Evolutionary conservation across 2,113 vertebrate species (phyloP).

Genomic region (Toxotes jaculatrix): DNA sequence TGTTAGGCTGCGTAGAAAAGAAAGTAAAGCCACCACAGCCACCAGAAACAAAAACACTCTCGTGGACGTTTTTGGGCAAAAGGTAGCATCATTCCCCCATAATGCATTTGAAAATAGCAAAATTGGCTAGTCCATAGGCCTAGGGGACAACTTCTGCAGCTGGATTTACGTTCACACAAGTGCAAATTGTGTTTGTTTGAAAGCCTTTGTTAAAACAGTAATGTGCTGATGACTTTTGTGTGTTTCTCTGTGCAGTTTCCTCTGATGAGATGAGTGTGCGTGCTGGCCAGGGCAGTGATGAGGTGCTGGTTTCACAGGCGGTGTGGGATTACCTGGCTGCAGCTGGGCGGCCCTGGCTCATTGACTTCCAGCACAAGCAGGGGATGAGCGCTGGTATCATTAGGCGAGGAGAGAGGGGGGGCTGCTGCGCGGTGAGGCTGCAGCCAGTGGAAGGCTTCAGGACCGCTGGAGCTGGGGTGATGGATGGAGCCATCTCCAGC

Average conservation of each 20-base stretch:
- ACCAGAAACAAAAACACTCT: slow-evolving; percentile 23
- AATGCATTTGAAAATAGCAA: slow-evolving; percentile 18
- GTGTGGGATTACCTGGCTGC: slow-evolving; percentile 95
- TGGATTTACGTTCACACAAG: not conserved
- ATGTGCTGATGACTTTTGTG: slow-evolving; percentile 46
- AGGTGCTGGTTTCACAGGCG: slow-evolving; percentile 92
- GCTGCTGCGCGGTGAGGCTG: slow-evolving; percentile 92
- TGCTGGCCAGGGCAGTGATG: slow-evolving; percentile 90
- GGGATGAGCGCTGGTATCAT: slow-evolving; percentile 90
- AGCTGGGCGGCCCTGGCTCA: slow-evolving; percentile 90
- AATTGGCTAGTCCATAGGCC: not conserved
- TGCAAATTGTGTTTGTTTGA: slow-evolving; percentile 24
- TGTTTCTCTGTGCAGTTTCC: slow-evolving; percentile 82
- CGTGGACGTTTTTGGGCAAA: slow-evolving; percentile 5
- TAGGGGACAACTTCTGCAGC: not conserved
- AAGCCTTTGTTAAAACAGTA: slow-evolving; percentile 1
- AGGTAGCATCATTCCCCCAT: not conserved
- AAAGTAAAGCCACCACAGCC: slow-evolving; percentile 11
- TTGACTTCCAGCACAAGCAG: slow-evolving; percentile 92
- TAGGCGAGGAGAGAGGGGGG: slow-evolving; percentile 91
- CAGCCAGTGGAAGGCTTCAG: slow-evolving; percentile 86
- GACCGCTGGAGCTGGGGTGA: slow-evolving; percentile 80
- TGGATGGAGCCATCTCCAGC: slow-evolving; percentile 86
- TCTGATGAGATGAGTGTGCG: slow-evolving; percentile 88
- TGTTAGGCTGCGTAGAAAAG: not conserved